Percentiles rank a stretch among this genome's conserved stretches.
These are phyloP conservation scores for Anolis apletophallus DNA, from an alignment of 2,797 vertebrate species.

Conservation along the genomic window DNA sequence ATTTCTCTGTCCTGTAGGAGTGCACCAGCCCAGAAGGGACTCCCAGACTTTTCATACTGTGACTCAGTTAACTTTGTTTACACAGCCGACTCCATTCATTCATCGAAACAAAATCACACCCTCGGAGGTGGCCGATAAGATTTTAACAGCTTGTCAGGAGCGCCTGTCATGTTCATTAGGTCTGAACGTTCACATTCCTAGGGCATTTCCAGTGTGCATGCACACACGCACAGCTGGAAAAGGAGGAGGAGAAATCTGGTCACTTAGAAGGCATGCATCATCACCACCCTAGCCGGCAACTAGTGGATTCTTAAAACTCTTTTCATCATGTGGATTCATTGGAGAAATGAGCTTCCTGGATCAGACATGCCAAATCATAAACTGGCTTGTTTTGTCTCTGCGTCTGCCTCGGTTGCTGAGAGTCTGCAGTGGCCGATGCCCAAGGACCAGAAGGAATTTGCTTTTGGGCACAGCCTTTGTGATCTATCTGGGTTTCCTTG, in stretches of 20 bases:
- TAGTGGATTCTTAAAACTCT: conserved; percentile 64
- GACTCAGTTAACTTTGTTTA: conserved; percentile 77
- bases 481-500: conserved; percentile 87
- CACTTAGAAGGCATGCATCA: conserved; percentile 77
- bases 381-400: conserved; percentile 78
- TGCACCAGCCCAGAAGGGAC: conserved; percentile 69
- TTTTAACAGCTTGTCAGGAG: conserved; percentile 65
- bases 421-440: conserved; percentile 80
- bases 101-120: conserved; percentile 68
- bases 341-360: conserved; percentile 83
- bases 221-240: conserved; percentile 36
- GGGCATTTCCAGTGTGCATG: conserved; percentile 49
- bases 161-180: conserved; percentile 64
- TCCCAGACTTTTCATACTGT: conserved; percentile 67
- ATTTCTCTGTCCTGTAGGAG: conserved; percentile 54
- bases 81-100: conserved; percentile 79
- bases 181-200: conserved; percentile 60
- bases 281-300: conserved; percentile 70
- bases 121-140: conserved; percentile 69
- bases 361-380: conserved; percentile 76
- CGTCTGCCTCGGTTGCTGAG: conserved; percentile 74
- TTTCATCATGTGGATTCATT: conserved; percentile 81
- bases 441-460: conserved; percentile 82
- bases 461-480: conserved; percentile 82
- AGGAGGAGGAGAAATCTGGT: conserved; percentile 53